Percentiles rank a stretch among this genome's conserved stretches.
Conservation (phyloP, 53 echinoderm and acorn worm species). For the Actinopyga echinites region DNA sequence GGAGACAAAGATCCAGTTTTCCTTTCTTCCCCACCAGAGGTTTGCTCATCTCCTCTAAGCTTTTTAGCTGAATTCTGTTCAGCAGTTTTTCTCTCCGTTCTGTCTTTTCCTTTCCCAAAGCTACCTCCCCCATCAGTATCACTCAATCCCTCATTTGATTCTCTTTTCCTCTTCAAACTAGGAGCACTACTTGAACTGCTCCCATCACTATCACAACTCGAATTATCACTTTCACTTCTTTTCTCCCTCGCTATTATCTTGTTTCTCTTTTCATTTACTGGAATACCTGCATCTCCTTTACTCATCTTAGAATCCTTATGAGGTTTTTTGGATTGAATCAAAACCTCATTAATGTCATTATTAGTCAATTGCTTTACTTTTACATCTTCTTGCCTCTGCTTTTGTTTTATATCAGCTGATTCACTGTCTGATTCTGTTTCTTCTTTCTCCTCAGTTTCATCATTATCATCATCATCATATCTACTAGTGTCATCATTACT, state of each 20-base stretch:
- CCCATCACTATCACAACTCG: background rate
- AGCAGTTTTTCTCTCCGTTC: background rate
- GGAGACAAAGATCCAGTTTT: background rate
- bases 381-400: no score
- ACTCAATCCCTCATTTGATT: background rate
- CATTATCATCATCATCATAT: background rate
- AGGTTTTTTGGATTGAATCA: no score
- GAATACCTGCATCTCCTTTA: no score
- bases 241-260: background rate
- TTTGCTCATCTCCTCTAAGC: background rate
- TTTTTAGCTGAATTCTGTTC: background rate
- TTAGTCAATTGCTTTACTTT: no score
- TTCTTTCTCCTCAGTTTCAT: no score
- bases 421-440: no score
- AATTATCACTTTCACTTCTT: background rate
- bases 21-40: background rate
- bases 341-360: no score
- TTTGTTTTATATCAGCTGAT: no score
- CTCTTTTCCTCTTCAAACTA: background rate
- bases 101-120: background rate
- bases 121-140: background rate
- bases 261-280: no score
- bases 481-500: background rate
- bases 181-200: constrained; percentile 18
- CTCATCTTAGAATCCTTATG: no score